Evolutionary conservation across 2,797 vertebrate species (phyloP), one percentile per base, ranked within the genome.

Genomic region (Manis javanica): DNA sequence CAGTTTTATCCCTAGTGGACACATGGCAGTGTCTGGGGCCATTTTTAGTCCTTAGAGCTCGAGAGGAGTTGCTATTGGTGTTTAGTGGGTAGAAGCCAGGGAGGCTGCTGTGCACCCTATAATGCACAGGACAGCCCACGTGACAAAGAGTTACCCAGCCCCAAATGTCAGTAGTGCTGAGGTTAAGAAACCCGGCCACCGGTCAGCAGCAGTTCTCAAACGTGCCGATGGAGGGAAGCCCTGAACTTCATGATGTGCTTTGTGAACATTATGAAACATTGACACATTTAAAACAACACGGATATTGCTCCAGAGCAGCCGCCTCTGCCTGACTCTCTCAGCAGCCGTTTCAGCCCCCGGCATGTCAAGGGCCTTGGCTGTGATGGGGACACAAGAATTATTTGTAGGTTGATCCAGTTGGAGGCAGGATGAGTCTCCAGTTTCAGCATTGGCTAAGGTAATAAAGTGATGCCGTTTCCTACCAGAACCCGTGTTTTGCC

Each of bases 121-220:
- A 4, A 0, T 10, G 4, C 51, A 5, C 4, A 11, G 66, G 42
- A 10, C 31, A 1, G 34, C 31, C 13, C n/a, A 34, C 7, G 0
- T 21, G 13, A 16, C 42, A 15, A 29, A 23, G 68, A 16, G 15
- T 39, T 55, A 4, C 2, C 37, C 15, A 16, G 63, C 55, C 46
- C 61, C 26, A 37, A 13, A 12, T 42, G 51, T 19, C 59, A 21
- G 0, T 21, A 74, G 83, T 16, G 24, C 31, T 2, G 24, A 55
- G 63, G 64, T 46, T 26, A 1, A 16, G 64, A 59, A 77, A 39
- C 37, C 55, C 39, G 5, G 4, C 7, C 4, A 1, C 13, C 13
- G 46, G 78, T 15, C 31, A 11, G 0, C 18, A 4, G 12, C 4
- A 2, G 23, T 51, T 63, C 19, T 55, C 34, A 39, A 7, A 79